Evolutionary conservation across 2,888 invertebrate species (phyloP), one percentile per base, ranked within the genome.

Genomic region (Melikaiella ostensackeni): DNA sequence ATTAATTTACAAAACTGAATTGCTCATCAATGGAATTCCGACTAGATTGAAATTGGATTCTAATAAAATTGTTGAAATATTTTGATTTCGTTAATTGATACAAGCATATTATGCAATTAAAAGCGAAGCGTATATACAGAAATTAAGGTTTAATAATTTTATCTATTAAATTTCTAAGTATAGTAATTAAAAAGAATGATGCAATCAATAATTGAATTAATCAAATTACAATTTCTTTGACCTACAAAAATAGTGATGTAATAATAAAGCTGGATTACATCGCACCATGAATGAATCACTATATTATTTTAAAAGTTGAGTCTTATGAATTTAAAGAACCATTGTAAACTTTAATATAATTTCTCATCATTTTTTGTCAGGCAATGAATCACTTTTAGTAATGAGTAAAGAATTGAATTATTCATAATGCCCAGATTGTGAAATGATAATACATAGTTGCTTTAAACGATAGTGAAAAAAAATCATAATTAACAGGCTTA

Each of bases 241-340:
- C 24, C 24, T 59, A 59, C 24, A 59, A 59, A 59, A 59, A 24
- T 16, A 24, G 24, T 59, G 24, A 59, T 59, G 59, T 16, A 59
- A 59, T 59, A 59, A 59, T 27, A 21, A 59, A 13, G 59, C 13
- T 59, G 16, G 5, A 27, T 59, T 27, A 16, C 59, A 27, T 59
- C 6, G 24, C 27, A 59, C 9, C 21, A 55, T 55, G 19, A 35
- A 35, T 50, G 50, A 55, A 16, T 50, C 11, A 46, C 13, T n/a
- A 30, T 50, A 46, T 50, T 9, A 70, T 50, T 50, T 11, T 30
- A 70, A 33, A 70, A 50, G n/a, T 30, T 30, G 27, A 30, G n/a
- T 11, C n/a, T n/a, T 50, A 50, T 21, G n/a, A 50, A 50, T 70
- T 55, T 13, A 30, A 70, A 70, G n/a, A 70, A 33, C 30, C 11